A percentile compares a stretch with the other conserved stretches of the same genome.
Conservation (phyloP, 1,140 invertebrate species). For the Diabrotica undecimpunctata region DNA sequence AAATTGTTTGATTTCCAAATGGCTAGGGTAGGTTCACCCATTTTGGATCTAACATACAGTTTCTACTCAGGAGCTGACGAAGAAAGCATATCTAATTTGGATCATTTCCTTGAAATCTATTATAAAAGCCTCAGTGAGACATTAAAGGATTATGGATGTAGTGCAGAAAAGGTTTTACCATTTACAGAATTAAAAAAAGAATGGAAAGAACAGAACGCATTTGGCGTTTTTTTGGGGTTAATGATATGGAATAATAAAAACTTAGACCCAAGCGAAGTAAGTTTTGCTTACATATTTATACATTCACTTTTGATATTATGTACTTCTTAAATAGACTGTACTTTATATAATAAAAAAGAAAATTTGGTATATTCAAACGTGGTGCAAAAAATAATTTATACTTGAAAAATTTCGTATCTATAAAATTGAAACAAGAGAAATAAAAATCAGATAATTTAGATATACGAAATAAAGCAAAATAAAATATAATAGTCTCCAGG, state of each 20-base stretch:
- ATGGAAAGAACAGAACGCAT: slow-evolving; percentile 41
- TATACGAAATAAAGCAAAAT: no score
- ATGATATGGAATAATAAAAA: slow-evolving; percentile 19
- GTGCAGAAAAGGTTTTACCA: slow-evolving; percentile 50
- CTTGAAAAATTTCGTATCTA: no score
- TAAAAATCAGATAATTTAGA: no score
- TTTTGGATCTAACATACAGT: slow-evolving; percentile 56
- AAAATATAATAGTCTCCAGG: no score
- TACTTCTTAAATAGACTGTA: no score
- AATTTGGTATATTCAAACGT: no score
- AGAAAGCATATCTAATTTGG: slow-evolving; percentile 48
- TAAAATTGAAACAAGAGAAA: no score
- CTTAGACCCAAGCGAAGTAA: no score
- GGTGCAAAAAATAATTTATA: no score
- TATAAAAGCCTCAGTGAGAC: slow-evolving; percentile 49
- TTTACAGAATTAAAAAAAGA: slow-evolving; percentile 44
- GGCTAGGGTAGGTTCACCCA: slow-evolving; percentile 53
- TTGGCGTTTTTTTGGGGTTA: slow-evolving; percentile 34
- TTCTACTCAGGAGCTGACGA: slow-evolving; percentile 54
- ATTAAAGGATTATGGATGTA: slow-evolving; percentile 44
- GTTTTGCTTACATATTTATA: no score
- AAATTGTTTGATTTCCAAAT: slow-evolving; percentile 55
- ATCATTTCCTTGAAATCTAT: slow-evolving; percentile 53
- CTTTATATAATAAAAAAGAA: no score
- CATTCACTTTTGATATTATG: no score